Percentiles rank a stretch among this genome's conserved stretches.
Evolutionary conservation across 2,113 vertebrate species (phyloP).

Genomic region (Vicugna pacos): DNA sequence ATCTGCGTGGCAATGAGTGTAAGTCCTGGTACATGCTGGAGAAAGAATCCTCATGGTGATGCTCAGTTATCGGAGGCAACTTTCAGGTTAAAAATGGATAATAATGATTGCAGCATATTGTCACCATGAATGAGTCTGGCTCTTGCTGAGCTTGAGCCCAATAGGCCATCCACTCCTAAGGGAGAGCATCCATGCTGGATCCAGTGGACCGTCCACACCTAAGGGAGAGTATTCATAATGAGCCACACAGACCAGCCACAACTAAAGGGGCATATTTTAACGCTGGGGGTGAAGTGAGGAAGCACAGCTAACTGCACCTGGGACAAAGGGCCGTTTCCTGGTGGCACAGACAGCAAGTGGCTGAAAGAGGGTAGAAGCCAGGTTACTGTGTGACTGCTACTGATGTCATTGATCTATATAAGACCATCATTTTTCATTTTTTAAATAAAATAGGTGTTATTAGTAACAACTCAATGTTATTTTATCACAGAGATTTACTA

Average conservation of each 20-base stretch:
- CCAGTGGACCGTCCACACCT: neutral
- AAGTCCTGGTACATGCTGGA: fast-evolving
- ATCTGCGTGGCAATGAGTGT: fast-evolving
- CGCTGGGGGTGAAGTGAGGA: neutral
- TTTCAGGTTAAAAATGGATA: fast-evolving
- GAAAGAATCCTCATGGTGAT: fast-evolving
- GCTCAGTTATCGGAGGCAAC: neutral
- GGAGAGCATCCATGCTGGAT: too few species aligned
- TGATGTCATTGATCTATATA: fast-evolving
- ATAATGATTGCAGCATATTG: fast-evolving
- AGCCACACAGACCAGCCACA: too few species aligned
- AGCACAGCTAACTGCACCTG: neutral
- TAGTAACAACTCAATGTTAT: fast-evolving
- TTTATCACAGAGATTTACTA: neutral
- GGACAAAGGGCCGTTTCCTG: fast-evolving
- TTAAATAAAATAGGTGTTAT: too few species aligned
- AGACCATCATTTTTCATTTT: neutral
- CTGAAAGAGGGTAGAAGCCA: neutral
- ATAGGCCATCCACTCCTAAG: neutral
- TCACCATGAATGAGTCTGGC: neutral
- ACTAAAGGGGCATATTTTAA: fast-evolving
- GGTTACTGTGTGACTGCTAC: fast-evolving
- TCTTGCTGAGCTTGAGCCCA: too few species aligned
- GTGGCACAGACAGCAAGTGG: neutral
- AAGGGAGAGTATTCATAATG: neutral